phyloP scores from a whole-genome alignment of 2,113 vertebrate species.

The Pogonocichla stellata region DNA sequence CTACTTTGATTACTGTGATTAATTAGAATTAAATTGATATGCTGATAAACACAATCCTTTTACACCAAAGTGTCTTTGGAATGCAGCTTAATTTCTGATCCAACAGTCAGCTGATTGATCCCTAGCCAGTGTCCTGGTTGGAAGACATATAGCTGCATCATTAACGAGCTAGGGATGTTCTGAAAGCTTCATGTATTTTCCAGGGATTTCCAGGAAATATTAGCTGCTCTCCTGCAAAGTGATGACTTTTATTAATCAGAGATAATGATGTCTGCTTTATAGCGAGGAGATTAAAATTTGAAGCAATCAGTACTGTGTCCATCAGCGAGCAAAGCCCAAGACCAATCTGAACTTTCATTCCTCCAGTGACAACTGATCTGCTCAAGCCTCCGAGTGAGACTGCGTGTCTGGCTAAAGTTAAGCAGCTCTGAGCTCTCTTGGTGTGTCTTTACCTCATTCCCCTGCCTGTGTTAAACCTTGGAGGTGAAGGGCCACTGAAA shows the following conservation, averaged over 20 bases:
- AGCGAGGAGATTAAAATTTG: not conserved
- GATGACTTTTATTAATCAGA: not conserved
- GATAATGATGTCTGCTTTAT: not conserved
- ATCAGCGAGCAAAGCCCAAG: not conserved
- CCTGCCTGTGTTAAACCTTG: not conserved
- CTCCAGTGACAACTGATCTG: not conserved
- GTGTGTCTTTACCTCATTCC: not conserved
- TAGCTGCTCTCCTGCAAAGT: not conserved
- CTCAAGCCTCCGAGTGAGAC: not conserved
- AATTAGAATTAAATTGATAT: constrained; percentile 43
- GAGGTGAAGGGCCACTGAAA: not conserved
- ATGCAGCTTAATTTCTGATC: not conserved
- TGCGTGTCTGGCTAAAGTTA: not conserved
- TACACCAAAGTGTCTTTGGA: not conserved
- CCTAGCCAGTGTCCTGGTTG: not conserved
- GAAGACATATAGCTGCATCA: not conserved
- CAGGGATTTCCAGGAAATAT: not conserved
- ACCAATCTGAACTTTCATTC: not conserved
- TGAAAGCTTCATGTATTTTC: not conserved
- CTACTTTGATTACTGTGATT: constrained; percentile 21
- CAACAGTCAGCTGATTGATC: not conserved
- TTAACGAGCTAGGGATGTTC: not conserved
- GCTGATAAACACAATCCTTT: not conserved
- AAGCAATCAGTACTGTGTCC: not conserved
- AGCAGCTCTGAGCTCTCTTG: not conserved